Conservation (phyloP, 2,113 vertebrate species). For the Clarias magur region DNA sequence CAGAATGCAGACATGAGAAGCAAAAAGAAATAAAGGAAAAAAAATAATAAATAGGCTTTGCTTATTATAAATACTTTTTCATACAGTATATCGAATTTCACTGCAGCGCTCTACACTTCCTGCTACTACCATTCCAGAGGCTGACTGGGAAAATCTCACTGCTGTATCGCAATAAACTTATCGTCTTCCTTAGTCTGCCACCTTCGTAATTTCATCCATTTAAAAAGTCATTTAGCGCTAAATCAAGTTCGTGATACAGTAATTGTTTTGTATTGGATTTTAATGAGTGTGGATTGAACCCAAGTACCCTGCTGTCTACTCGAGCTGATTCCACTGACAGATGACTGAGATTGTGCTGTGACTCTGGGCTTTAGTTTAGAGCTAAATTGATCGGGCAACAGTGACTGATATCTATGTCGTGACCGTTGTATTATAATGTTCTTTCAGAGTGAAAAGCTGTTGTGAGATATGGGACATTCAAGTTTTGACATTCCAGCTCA, state of each 20-base stretch:
- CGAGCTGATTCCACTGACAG: constrained; percentile 45
- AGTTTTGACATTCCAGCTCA: not conserved
- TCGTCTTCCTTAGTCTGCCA: constrained; percentile 35
- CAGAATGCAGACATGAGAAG: too few species aligned
- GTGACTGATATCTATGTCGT: constrained; percentile 38
- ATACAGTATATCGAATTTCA: not conserved
- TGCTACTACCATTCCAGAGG: not conserved
- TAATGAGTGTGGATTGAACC: constrained; percentile 50
- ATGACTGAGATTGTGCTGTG: constrained; percentile 44
- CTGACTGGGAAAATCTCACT: not conserved
- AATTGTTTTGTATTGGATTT: constrained; percentile 59
- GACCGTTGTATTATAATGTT: not conserved
- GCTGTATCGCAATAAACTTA: constrained; percentile 37
- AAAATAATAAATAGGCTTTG: too few species aligned
- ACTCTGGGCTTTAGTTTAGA: constrained; percentile 39
- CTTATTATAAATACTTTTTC: not conserved
- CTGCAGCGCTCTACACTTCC: not conserved
- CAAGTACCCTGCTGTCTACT: constrained; percentile 40
- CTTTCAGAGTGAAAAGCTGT: not conserved
- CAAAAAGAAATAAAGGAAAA: too few species aligned
- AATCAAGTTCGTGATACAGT: constrained; percentile 50
- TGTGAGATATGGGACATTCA: not conserved
- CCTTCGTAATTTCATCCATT: constrained; percentile 53
- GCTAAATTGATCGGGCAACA: constrained; percentile 27
- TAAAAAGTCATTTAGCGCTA: constrained; percentile 46